These are phyloP conservation scores for Philopedon plagiatum DNA, from an alignment of 2,888 invertebrate genomes.

Conservation along the genomic window DNA sequence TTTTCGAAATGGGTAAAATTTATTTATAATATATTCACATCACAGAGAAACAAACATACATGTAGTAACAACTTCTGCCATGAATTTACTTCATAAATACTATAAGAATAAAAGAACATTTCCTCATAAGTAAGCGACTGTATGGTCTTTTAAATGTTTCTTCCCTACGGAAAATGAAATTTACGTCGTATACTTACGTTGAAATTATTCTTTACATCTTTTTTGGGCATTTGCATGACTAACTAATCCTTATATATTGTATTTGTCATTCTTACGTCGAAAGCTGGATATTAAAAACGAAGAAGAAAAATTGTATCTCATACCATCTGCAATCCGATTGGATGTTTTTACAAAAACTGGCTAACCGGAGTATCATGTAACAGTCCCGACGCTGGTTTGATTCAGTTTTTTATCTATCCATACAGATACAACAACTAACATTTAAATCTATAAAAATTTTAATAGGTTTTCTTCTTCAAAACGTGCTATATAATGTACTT, in stretches of 20 bases:
- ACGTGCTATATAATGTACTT: too few relatives aligned
- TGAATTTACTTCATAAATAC: conserved; percentile 67
- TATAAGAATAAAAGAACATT: conserved; percentile 49
- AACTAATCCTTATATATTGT: neutral
- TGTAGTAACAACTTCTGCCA: conserved; percentile 66
- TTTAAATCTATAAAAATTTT: too few relatives aligned
- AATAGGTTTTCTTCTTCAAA: too few relatives aligned
- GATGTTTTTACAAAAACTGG: too few relatives aligned
- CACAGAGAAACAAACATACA: conserved; percentile 70
- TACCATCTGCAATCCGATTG: neutral
- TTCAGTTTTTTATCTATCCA: too few relatives aligned
- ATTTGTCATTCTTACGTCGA: neutral
- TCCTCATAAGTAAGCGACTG: conserved; percentile 1
- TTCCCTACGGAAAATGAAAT: too few relatives aligned
- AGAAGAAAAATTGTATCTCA: neutral
- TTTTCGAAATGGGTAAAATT: conserved; percentile 68
- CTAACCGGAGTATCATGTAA: too few relatives aligned
- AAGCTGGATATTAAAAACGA: neutral
- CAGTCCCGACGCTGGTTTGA: too few relatives aligned
- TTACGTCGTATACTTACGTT: neutral
- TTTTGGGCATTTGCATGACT: neutral
- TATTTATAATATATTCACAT: conserved; percentile 69
- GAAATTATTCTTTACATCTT: conserved; percentile 5
- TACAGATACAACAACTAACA: too few relatives aligned
- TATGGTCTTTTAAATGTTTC: too few relatives aligned